phyloP scores from a whole-genome alignment of 2,888 invertebrate species.

The Antheraea yamamai region DNA sequence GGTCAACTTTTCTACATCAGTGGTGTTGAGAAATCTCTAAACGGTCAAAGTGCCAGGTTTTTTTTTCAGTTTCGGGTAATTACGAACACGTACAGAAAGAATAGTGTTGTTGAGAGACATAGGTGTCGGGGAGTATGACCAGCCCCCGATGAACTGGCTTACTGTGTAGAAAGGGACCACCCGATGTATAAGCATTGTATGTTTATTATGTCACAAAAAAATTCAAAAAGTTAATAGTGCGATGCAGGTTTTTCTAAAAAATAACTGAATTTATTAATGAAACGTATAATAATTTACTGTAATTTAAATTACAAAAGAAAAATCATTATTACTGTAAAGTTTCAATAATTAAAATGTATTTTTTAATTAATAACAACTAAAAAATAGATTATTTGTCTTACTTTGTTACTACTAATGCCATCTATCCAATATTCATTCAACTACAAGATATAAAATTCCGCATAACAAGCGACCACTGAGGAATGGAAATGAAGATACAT shows the following conservation, averaged over 20 bases:
- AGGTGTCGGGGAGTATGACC: slow-evolving; percentile 50
- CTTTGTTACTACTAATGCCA: background rate
- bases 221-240: slow-evolving; percentile 44
- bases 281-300: background rate
- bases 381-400: background rate
- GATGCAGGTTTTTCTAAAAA: slow-evolving; percentile 34
- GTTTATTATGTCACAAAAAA: slow-evolving; percentile 22
- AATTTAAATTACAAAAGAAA: background rate
- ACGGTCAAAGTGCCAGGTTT: slow-evolving; percentile 66
- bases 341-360: background rate
- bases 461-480: background rate
- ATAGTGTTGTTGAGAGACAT: slow-evolving; percentile 57
- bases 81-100: slow-evolving; percentile 65
- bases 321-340: background rate
- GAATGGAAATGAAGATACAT: background rate
- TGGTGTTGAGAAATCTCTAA: slow-evolving; percentile 74
- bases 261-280: background rate
- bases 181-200: slow-evolving; percentile 10
- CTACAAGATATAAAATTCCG: too few species aligned
- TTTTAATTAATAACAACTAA: background rate
- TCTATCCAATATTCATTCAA: background rate
- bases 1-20: slow-evolving; percentile 69
- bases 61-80: slow-evolving; percentile 57
- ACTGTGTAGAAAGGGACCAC: slow-evolving; percentile 74
- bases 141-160: slow-evolving; percentile 64